Evolutionary conservation across 2,888 invertebrate species (phyloP).

Genomic region (Ctena decussata): DNA sequence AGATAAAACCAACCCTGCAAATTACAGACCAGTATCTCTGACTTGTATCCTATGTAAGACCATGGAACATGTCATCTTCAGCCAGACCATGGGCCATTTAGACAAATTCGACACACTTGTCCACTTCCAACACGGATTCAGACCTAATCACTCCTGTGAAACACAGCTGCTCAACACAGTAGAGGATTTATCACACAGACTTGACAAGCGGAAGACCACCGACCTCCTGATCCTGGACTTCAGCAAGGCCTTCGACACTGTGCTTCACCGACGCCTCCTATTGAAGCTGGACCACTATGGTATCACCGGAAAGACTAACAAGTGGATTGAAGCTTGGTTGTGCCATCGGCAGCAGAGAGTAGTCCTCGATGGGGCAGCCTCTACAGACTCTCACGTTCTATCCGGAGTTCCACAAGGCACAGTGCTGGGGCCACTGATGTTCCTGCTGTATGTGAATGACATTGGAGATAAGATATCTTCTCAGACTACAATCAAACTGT

Average conservation of each 20-base stretch:
- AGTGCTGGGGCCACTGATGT: conserved; percentile 17
- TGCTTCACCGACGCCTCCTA: conserved; percentile 22
- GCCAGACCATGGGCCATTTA: too few species aligned
- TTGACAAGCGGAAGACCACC: too few species aligned
- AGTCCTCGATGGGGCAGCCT: conserved; percentile 30
- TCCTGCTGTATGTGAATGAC: conserved; percentile 14
- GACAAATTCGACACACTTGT: too few species aligned
- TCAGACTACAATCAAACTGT: too few species aligned
- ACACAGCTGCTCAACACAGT: too few species aligned
- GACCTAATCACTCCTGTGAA: too few species aligned
- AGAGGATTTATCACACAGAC: too few species aligned
- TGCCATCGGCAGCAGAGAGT: conserved; percentile 29
- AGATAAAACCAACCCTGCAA: too few species aligned
- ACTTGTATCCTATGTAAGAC: too few species aligned
- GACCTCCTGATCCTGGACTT: conserved; percentile 18
- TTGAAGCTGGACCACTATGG: conserved; percentile 28
- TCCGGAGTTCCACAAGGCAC: conserved; percentile 30
- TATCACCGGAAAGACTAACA: conserved; percentile 23
- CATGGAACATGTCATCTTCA: too few species aligned
- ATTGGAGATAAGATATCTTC: neutral
- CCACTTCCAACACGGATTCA: too few species aligned
- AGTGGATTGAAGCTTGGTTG: conserved; percentile 27
- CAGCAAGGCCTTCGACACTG: conserved; percentile 35
- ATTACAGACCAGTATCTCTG: too few species aligned
- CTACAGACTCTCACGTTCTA: conserved; percentile 12